Base-by-base conservation (phyloP, 2,888 invertebrate species). In the Seira sanloemensis region DNA sequence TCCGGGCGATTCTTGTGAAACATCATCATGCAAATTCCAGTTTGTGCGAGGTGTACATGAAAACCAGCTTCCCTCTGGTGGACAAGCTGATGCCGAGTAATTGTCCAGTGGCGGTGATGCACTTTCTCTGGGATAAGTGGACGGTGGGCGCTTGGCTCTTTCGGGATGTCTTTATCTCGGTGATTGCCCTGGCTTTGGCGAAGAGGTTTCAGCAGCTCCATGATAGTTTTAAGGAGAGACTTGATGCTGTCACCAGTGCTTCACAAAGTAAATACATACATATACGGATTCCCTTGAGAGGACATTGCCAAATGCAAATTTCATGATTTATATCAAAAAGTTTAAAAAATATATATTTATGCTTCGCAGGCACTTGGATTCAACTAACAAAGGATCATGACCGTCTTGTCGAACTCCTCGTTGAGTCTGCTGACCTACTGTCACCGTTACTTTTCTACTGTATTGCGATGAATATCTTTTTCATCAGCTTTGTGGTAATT, bases 391-490 rank as follows among this genome's bases (percentile, higher is more conserved):
- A 77, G 2, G 87, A 87, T 62, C 83, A 87, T 58, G 73, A 37
- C 2, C 46, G 19, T 12, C 69, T 87, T 7, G 84, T 78, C 21
- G 69, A 82, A 0, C 23, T 87, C n/a, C 50, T 81, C 0, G 18
- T 27, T 21, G 74, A 62, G 1, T 50, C 80, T 21, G 85, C 86
- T 18, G 65, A 71, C 0, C 69, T 87, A 2, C 46, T 87, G 5
- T 86, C 86, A 2, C 87, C 87, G 0, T 16, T 87, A 0, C 73
- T 87, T 18, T 86, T 87, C 46, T 71, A 26, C 0, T 82, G 85
- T 1, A 86, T 69, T 69, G 83, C 85, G 1, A 81, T 86, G 1
- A 87, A 87, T 27, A 79, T 86, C 18, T 87, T 79, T 72, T 87
- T 82, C 26, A 80, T 87, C 19, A 86, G 87, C 58, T 50, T 87